These are phyloP conservation scores for Sapajus apella DNA, from an alignment of 2,113 vertebrate genomes.

Conservation along the genomic window DNA sequence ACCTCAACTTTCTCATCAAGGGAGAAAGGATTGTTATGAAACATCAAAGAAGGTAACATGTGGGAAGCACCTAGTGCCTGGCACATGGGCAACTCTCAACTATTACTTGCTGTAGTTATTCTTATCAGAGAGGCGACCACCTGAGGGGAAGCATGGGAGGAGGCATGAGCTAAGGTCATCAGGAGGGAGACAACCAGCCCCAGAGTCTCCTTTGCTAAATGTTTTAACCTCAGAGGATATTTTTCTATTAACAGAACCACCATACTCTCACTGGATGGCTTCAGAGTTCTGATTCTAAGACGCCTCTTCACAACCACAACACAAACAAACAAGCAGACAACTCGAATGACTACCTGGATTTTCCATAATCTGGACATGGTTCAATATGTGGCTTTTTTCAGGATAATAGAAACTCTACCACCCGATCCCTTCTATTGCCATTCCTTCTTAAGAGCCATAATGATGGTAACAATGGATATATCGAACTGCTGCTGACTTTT, in stretches of 20 bases:
- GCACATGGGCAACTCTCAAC: background rate
- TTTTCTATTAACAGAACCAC: background rate
- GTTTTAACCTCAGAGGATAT: background rate
- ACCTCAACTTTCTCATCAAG: background rate
- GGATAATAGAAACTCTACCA: background rate
- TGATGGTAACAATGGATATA: background rate
- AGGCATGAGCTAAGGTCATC: background rate
- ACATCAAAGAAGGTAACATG: background rate
- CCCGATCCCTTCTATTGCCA: background rate
- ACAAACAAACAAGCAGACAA: background rate
- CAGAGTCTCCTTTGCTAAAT: background rate
- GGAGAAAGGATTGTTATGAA: background rate
- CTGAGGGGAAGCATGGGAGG: background rate
- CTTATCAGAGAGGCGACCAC: background rate
- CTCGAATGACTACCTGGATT: background rate
- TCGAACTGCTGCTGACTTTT: background rate
- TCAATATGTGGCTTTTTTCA: background rate
- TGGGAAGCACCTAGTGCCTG: background rate
- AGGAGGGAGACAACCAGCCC: background rate
- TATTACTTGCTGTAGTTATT: background rate
- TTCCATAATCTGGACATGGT: background rate
- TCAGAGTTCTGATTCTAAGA: background rate
- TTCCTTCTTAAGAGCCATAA: background rate
- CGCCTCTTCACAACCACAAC: background rate
- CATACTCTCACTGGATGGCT: background rate